These are phyloP conservation scores for Solenodon paradoxus DNA, from an alignment of 2,113 vertebrate genomes.

Conservation along the genomic window DNA sequence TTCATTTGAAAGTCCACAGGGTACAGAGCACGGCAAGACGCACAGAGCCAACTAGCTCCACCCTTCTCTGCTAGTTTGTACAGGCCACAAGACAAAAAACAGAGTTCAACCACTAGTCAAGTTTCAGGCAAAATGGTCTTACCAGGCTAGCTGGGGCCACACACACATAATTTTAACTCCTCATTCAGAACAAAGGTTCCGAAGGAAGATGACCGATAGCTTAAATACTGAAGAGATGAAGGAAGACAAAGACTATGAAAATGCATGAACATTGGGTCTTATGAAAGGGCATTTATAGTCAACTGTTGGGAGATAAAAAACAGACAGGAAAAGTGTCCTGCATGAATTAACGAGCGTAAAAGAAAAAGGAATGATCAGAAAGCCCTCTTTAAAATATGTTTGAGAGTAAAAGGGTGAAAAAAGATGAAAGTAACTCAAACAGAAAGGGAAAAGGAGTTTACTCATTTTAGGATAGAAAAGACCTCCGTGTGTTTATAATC, in stretches of 20 bases:
- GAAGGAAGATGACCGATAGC: neutral
- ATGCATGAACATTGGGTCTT: neutral
- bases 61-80: constrained; percentile 32
- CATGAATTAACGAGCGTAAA: too few relatives aligned
- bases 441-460: neutral
- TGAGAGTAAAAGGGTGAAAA: neutral
- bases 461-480: neutral
- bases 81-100: constrained; percentile 4
- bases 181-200: neutral
- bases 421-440: neutral
- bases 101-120: constrained; percentile 33
- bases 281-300: neutral
- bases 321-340: neutral
- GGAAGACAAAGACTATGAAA: constrained; percentile 26
- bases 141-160: neutral
- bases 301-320: neutral
- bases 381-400: neutral
- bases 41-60: neutral
- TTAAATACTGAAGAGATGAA: neutral
- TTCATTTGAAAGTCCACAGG: constrained; percentile 57
- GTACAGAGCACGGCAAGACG: neutral
- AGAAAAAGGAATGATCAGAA: neutral
- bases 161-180: neutral
- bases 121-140: neutral
- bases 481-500: neutral